These are phyloP conservation scores for Rallus crepitans DNA, from an alignment of 2,797 vertebrate species.

Conservation along the genomic window DNA sequence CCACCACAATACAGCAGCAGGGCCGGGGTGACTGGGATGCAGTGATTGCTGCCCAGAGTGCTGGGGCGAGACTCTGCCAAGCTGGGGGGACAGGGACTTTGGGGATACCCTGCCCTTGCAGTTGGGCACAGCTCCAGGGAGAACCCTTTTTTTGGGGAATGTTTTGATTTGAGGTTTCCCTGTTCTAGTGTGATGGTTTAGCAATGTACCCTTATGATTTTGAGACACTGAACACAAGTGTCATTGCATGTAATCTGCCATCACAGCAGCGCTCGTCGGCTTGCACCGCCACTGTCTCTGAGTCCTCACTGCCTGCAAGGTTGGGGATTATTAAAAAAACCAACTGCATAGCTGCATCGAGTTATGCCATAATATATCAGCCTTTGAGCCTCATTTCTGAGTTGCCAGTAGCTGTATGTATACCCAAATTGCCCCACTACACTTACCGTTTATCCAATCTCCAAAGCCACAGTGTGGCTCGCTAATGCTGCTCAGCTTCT, in stretches of 20 bases:
- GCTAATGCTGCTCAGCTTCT: neutral
- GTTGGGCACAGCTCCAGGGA: neutral
- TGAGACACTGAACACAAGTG: neutral
- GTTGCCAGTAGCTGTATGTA: too few relatives aligned
- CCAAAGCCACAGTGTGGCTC: neutral
- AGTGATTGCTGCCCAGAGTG: neutral
- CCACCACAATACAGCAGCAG: rapidly evolving
- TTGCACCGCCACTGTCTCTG: neutral
- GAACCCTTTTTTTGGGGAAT: neutral
- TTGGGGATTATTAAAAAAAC: rapidly evolving
- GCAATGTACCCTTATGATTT: rapidly evolving
- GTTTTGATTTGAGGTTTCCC: rapidly evolving
- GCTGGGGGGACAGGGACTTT: too few relatives aligned
- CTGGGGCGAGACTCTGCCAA: neutral
- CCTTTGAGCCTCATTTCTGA: neutral
- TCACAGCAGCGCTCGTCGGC: neutral
- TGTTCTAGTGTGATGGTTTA: neutral
- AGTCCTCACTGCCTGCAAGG: rapidly evolving
- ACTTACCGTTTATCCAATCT: neutral
- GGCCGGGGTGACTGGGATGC: rapidly evolving
- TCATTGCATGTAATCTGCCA: neutral
- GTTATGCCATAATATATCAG: neutral
- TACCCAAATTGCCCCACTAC: neutral
- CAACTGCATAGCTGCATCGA: neutral
- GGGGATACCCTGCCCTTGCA: neutral